These are phyloP conservation scores for Keiferia lycopersicella DNA, from an alignment of 2,888 invertebrate species.

Conservation along the genomic window DNA sequence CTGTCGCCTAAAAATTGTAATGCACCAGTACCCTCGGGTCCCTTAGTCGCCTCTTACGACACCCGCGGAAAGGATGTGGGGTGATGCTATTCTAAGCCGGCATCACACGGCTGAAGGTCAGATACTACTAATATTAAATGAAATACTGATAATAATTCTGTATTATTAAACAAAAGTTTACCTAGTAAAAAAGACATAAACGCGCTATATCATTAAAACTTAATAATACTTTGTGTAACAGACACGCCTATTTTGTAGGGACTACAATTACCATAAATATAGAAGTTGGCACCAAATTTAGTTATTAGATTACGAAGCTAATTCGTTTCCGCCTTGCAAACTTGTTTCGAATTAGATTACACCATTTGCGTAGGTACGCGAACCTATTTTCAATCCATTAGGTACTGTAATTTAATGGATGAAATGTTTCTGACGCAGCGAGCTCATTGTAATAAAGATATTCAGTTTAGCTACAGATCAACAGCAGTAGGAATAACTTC, in stretches of 20 bases:
- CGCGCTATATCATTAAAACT: neutral
- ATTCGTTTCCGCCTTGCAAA: constrained; percentile 1
- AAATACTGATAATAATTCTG: too few species aligned
- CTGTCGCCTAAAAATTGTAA: too few species aligned
- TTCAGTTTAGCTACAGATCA: neutral
- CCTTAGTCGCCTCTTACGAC: too few species aligned
- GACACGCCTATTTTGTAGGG: neutral
- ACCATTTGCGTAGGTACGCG: neutral
- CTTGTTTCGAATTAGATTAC: constrained; percentile 2
- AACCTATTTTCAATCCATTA: neutral
- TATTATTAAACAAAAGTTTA: too few species aligned
- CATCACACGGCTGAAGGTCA: too few species aligned
- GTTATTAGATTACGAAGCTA: neutral
- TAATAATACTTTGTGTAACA: neutral
- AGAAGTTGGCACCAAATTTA: neutral
- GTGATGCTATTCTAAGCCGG: too few species aligned
- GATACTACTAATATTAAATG: too few species aligned
- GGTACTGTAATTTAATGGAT: neutral
- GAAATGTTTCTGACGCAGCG: neutral
- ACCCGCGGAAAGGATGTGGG: too few species aligned
- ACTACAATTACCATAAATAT: neutral
- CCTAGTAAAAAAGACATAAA: constrained; percentile 1
- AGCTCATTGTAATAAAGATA: constrained; percentile 3
- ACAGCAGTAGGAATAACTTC: too few species aligned
- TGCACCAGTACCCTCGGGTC: too few species aligned